Evolutionary conservation across 2,888 invertebrate species (phyloP).

Genomic region (Bhutanitis thaidina): DNA sequence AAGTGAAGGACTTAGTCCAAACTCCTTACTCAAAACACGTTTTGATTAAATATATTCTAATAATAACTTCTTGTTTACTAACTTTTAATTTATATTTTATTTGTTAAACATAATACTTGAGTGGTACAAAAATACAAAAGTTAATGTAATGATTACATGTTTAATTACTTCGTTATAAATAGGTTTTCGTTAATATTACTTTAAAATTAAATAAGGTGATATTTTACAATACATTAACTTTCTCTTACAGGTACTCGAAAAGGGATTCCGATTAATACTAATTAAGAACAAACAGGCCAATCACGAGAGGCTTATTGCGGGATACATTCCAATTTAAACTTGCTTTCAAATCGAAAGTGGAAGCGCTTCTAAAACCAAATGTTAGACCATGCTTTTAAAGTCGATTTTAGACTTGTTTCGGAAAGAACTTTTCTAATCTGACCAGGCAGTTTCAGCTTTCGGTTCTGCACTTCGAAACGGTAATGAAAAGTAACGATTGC

Average conservation of each 20-base stretch:
- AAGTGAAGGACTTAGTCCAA: too few species aligned
- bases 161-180: too few species aligned
- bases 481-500: constrained; percentile 80
- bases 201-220: constrained; percentile 31
- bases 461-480: constrained; percentile 72
- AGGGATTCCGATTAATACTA: constrained; percentile 74
- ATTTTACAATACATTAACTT: constrained; percentile 40
- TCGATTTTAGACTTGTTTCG: constrained; percentile 75
- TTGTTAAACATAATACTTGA: too few species aligned
- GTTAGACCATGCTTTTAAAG: constrained; percentile 74
- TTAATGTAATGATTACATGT: too few species aligned
- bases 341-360: constrained; percentile 66
- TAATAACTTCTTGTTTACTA: too few species aligned
- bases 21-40: too few species aligned
- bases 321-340: constrained; percentile 80
- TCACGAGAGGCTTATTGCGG: constrained; percentile 76
- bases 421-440: constrained; percentile 76
- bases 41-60: too few species aligned
- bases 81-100: too few species aligned
- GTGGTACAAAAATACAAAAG: too few species aligned
- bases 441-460: constrained; percentile 60
- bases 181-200: constrained; percentile 21
- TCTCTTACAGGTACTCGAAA: constrained; percentile 37
- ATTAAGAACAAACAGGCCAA: constrained; percentile 78
- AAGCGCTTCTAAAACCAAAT: constrained; percentile 73